A percentile compares a stretch with the other conserved stretches of the same genome.
These are phyloP conservation scores for Cryptus viduatorius DNA, from an alignment of 2,888 invertebrate species.

Conservation along the genomic window DNA sequence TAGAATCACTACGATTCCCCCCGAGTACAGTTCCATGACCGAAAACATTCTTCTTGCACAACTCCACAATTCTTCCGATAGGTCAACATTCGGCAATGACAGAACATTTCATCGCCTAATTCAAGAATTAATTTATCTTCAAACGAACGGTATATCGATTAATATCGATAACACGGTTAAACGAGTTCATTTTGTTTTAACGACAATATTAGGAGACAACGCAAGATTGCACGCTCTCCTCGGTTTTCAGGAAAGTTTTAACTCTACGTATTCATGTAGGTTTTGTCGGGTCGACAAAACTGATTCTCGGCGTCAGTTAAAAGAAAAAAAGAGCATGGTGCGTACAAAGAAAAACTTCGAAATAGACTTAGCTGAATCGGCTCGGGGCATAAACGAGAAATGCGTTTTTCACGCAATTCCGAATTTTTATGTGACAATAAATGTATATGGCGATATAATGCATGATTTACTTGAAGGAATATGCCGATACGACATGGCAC, in stretches of 20 bases:
- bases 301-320: background rate
- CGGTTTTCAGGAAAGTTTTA: background rate
- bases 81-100: slow-evolving; percentile 48
- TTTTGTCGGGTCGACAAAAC: slow-evolving; percentile 42
- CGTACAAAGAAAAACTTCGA: slow-evolving; percentile 15
- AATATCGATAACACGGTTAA: background rate
- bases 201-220: slow-evolving; percentile 36
- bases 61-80: slow-evolving; percentile 60
- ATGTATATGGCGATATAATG: slow-evolving; percentile 54
- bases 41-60: slow-evolving; percentile 58
- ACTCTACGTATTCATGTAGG: slow-evolving; percentile 36
- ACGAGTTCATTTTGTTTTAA: slow-evolving; percentile 22
- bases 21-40: slow-evolving; percentile 41
- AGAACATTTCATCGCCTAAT: slow-evolving; percentile 53
- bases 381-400: slow-evolving; percentile 49
- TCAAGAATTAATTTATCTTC: slow-evolving; percentile 61
- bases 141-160: slow-evolving; percentile 59
- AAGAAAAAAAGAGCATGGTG: slow-evolving; percentile 18
- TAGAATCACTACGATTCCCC: slow-evolving; percentile 61
- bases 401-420: slow-evolving; percentile 63
- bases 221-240: slow-evolving; percentile 24
- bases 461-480: slow-evolving; percentile 67
- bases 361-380: slow-evolving; percentile 3
- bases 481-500: slow-evolving; percentile 34
- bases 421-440: slow-evolving; percentile 55